phyloP scores from a whole-genome alignment of 1,140 invertebrate species.

The Meteorus sp. region DNA sequence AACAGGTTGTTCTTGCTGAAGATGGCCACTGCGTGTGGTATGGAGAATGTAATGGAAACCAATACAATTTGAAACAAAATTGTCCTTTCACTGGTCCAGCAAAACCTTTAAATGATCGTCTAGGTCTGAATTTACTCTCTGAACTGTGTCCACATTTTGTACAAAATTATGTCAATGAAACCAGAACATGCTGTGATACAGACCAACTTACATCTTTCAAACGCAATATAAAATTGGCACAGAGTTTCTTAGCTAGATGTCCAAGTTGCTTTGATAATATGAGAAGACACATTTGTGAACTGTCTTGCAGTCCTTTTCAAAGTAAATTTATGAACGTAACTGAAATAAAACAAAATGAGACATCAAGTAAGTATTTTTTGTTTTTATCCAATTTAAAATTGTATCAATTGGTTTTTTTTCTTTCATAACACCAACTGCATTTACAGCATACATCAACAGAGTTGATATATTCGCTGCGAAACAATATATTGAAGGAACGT shows the following conservation, averaged over 20 bases:
- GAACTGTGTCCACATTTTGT: conserved; percentile 73
- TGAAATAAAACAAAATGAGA: conserved; percentile 14
- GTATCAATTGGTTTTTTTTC: background rate
- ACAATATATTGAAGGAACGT: conserved; percentile 73
- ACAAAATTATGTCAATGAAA: conserved; percentile 46
- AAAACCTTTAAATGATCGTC: conserved; percentile 57
- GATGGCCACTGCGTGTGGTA: conserved; percentile 77
- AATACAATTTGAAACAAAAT: conserved; percentile 59
- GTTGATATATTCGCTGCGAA: conserved; percentile 67
- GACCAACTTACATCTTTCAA: conserved; percentile 68
- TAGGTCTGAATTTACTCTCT: conserved; percentile 59
- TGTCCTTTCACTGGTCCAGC: conserved; percentile 74
- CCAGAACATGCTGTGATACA: conserved; percentile 71
- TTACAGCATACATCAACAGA: conserved; percentile 58
- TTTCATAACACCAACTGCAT: no score
- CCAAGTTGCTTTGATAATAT: conserved; percentile 87
- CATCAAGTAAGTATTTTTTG: background rate
- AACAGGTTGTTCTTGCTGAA: conserved; percentile 41
- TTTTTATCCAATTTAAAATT: background rate
- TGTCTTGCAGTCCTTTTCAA: conserved; percentile 81
- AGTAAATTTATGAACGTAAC: conserved; percentile 72
- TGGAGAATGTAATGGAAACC: conserved; percentile 65
- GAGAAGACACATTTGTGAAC: conserved; percentile 75
- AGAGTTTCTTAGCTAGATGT: conserved; percentile 74
- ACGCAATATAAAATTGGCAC: conserved; percentile 65